Base-by-base conservation (phyloP, 2,797 vertebrate genomes). In the Gymnodraco acuticeps region DNA sequence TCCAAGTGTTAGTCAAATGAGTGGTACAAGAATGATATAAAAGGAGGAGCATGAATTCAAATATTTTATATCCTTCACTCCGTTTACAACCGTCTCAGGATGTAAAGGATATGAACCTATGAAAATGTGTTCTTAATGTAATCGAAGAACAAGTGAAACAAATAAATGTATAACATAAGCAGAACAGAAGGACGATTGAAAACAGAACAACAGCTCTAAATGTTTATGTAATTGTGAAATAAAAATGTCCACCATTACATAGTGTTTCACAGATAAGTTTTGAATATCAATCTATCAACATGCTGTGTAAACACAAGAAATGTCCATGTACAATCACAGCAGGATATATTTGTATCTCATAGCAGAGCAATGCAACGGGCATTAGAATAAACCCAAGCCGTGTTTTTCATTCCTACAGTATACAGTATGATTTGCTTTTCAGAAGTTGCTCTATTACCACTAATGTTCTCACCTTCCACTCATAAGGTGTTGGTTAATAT, bases 1-100 rank as follows among this genome's bases (percentile, higher is more conserved):
- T 70, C 38, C 27, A 70, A 66, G 78, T 65, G 66, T 85, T 87
- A 87, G 80, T 88, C 82, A 88, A 84, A 90, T 82, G 69, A 84
- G 83, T 70, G 80, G 45, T 81, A 83, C 48, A 81, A 64, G 63
- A 78, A 76, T 77, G 43, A 78, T 70, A 51, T 16, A 74, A 80
- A 64, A 62, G 55, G 54, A 76, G 56, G 62, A 55, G 17, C 56
- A 83, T 77, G 61, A 80, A 71, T 71, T 73, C 51, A 69, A 33
- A 69, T 75, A 31, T 53, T 50, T 53, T 50, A 55, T 72, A 78
- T 82, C 42, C 72, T 66, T 27, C 60, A 67, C 17, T 27, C 23
- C 58, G 11, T 54, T 56, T 64, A 55, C 56, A 53, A n/a, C 71
- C 8, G 15, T 55, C 42, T 70, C 31, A 55, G 71, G 41, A 73